Evolutionary conservation across 2,113 vertebrate species (phyloP).

Genomic region (Labeo catla): DNA sequence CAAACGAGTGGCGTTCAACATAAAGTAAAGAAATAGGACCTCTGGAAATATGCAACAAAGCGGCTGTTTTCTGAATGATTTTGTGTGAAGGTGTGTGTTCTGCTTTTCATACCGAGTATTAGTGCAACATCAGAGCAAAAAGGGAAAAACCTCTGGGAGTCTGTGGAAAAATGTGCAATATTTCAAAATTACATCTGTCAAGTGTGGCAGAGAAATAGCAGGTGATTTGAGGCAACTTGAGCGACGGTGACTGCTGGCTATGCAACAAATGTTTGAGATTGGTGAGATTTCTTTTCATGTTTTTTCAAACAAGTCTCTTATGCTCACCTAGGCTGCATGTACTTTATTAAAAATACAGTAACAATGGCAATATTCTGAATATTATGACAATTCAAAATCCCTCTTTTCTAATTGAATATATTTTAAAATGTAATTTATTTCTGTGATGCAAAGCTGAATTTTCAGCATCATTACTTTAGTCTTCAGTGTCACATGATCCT

Average conservation of each 20-base stretch:
- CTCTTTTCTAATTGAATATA: neutral
- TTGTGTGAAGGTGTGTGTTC: neutral
- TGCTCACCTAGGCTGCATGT: neutral
- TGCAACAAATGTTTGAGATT: neutral
- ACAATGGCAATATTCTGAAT: neutral
- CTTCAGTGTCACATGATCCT: too few species aligned
- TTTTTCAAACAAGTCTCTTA: neutral
- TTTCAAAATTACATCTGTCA: conserved; percentile 26
- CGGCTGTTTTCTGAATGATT: conserved; percentile 4
- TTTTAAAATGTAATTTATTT: too few species aligned
- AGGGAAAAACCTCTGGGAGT: conserved; percentile 11
- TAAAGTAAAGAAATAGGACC: conserved; percentile 7
- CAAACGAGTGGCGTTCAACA: neutral
- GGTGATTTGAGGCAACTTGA: conserved; percentile 12
- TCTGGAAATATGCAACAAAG: conserved; percentile 26
- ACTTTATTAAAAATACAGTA: neutral
- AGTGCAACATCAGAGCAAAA: conserved; percentile 19
- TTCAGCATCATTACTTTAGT: neutral
- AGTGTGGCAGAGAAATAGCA: neutral
- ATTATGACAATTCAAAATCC: neutral
- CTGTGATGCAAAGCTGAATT: neutral
- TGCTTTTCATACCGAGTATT: conserved; percentile 30
- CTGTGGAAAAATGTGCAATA: conserved; percentile 6
- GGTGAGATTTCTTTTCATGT: neutral
- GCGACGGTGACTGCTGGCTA: neutral